Percentiles rank a stretch among this genome's conserved stretches.
phyloP scores from a whole-genome alignment of 2,888 invertebrate genomes.

The Limenitis camilla region DNA sequence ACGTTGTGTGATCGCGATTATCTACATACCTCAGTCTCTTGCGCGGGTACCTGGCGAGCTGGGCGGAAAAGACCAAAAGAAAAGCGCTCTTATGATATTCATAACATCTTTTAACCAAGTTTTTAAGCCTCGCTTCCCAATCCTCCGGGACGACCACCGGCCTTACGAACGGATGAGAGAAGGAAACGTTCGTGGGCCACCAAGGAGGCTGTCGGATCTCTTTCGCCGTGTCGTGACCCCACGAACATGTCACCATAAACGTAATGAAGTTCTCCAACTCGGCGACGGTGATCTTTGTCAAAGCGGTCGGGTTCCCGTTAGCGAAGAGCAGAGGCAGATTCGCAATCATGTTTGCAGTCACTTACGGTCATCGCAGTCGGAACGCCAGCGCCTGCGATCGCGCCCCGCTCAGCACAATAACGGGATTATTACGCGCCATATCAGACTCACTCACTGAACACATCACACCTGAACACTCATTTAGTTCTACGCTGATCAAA shows the following conservation, averaged over 20 bases:
- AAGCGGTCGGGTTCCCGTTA: conserved; percentile 80
- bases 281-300: conserved; percentile 75
- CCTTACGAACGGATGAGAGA: conserved; percentile 77
- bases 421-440: conserved; percentile 49
- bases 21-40: conserved; percentile 79
- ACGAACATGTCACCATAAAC: conserved; percentile 84
- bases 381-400: conserved; percentile 60
- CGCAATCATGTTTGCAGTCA: conserved; percentile 77
- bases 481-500: conserved; percentile 24
- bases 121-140: conserved; percentile 78
- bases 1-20: conserved; percentile 83
- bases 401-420: conserved; percentile 46
- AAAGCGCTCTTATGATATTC: conserved; percentile 82
- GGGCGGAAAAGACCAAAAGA: conserved; percentile 80
- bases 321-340: conserved; percentile 82
- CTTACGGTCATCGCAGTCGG: conserved; percentile 63
- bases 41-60: conserved; percentile 78
- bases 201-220: conserved; percentile 78
- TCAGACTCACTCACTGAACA: conserved; percentile 27
- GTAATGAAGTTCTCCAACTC: conserved; percentile 82
- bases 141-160: conserved; percentile 61
- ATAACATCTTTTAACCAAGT: conserved; percentile 80
- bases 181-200: conserved; percentile 81
- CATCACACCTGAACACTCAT: conserved; percentile 37
- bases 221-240: conserved; percentile 77